Base-by-base conservation (phyloP, 35 echinoderm and acorn worm genomes). In the Heliocidaris erythrogramma region DNA sequence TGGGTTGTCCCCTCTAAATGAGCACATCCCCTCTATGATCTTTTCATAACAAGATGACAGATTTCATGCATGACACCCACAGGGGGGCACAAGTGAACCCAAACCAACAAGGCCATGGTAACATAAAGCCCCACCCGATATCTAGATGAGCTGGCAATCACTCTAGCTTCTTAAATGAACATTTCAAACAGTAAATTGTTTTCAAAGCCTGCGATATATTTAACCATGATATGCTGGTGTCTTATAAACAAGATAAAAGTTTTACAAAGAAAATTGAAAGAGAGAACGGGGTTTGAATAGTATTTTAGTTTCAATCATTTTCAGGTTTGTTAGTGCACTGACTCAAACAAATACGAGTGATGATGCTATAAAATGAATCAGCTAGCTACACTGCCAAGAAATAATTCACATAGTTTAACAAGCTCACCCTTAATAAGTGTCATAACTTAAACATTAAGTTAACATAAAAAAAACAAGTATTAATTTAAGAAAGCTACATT, bases 31-130 rank as follows among this genome's bases (percentile, higher is more conserved):
- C 65, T 21, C 18, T 78, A 78, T 78, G 65, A 78, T 78, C 65
- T 78, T 78, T 27, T n/a, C 65, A 78, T 78, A 78, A 78, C 65
- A 78, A 78, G 65, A 78, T 78, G 65, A 78, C 65, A 78, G 65
- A 78, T 27, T 78, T 78, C 65, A 78, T 78, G 65, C 65, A 78
- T 78, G 65, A 78, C 65, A 78, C 65, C 65, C 65, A 21, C 65
- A 78, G 21, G 65, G 65, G 65, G 65, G 65, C 65, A 78, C 18
- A 24, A 78, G 65, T 78, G 65, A 78, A 78, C 65, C 65, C 65
- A 7, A 56, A 56, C 65, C 65, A 78, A 78, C 27, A n/a, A 78
- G 27, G 65, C 65, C 65, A 78, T 78, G 65, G 65, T 78, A 78
- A 78, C 65, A 78, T 18, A 78, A n/a, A 78, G 65, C 65, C 65